Conservation (phyloP, 1,140 invertebrate species). For the Batillaria attramentaria region DNA sequence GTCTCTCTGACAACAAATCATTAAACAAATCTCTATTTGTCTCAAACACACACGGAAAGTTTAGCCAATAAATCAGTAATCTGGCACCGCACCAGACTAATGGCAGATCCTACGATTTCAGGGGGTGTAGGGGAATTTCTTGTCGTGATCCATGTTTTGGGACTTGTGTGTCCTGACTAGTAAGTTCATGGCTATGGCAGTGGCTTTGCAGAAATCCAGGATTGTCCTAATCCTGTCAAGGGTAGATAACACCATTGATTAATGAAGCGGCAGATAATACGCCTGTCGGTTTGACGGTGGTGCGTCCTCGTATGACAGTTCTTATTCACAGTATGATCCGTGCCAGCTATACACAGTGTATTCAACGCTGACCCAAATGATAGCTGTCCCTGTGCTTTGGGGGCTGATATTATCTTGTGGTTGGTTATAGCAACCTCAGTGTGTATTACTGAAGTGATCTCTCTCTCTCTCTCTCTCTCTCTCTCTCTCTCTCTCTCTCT, state of each 20-base stretch:
- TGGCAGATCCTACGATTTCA: too few relatives aligned
- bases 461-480: neutral
- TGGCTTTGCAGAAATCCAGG: too few relatives aligned
- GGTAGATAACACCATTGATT: neutral
- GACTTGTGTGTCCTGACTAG: too few relatives aligned
- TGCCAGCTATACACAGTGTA: neutral
- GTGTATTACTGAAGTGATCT: neutral
- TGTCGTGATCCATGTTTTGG: too few relatives aligned
- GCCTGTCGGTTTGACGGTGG: neutral
- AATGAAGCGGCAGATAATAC: slow-evolving; percentile 3
- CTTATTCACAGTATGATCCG: neutral
- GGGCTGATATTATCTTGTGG: neutral
- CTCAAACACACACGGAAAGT: too few relatives aligned
- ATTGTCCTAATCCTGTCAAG: too few relatives aligned
- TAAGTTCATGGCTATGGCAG: too few relatives aligned
- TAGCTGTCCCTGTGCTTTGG: neutral
- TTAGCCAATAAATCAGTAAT: too few relatives aligned
- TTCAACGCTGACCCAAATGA: slow-evolving; percentile 5
- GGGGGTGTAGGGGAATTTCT: too few relatives aligned
- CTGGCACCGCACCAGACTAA: too few relatives aligned
- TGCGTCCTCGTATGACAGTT: neutral
- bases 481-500: neutral
- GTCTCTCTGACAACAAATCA: too few relatives aligned
- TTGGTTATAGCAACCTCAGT: neutral
- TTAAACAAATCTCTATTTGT: too few relatives aligned